Base-by-base conservation (phyloP, 2,888 invertebrate genomes). In the Heliconius ethilla region DNA sequence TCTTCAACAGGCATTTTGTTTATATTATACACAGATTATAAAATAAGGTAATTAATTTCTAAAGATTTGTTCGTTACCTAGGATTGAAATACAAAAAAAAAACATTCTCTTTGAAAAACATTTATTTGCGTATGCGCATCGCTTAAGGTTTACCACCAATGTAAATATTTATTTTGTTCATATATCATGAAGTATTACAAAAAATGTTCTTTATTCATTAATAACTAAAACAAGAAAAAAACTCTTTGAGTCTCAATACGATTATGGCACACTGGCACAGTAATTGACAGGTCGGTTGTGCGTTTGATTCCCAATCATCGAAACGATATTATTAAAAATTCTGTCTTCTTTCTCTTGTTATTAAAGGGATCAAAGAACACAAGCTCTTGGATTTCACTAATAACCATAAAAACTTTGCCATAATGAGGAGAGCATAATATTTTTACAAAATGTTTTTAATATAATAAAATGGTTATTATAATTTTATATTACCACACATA, bases 1-100 rank as follows among this genome's bases (percentile, higher is more conserved):
- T 85, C 88, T 89, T 89, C 89, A 88, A 86, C 82, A 72, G 84
- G 82, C 83, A 82, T 83, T 78, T 78, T 79, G 63, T 72, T 15
- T 15, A 33, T 25, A 59, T 55, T 33, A n/a, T 70, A 55, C 29
- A 70, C 6, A 33, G n/a, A 1, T 13, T 33, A 33, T 37, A 33
- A n/a, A 72, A 11, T 59, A 72, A 72, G 72, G 72, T 72, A 59
- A 59, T 33, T 72, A 29, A 33, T 70, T 45, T 33, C 55, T n/a
- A n/a, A n/a, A 69, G 2, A 40, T 69, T 40, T n/a, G 2, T 37
- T 67, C 6, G 1, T 37, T 22, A 11, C 2, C 6, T 11, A 45
- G 40, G 15, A 25, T 40, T 37, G 40, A 22, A 66, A 25, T 5
- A 67, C 40, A 40, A 7, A 6, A 13, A 13, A 40, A 67, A n/a